Conservation (phyloP, 2,797 vertebrate species). For the Columba guinea region DNA sequence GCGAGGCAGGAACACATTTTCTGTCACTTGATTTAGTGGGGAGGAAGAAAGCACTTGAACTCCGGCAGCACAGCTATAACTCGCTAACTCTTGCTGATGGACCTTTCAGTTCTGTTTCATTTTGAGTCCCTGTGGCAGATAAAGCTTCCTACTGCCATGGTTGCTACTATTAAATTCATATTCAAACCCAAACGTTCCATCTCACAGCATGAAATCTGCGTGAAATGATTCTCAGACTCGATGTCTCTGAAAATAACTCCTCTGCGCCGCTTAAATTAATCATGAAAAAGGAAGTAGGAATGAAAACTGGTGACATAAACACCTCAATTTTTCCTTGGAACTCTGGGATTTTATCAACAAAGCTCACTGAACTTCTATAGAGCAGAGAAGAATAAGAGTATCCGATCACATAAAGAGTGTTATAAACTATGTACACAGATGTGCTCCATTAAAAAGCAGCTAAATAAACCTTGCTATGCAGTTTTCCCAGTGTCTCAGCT, state of each 20-base stretch:
- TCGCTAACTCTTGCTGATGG: not conserved
- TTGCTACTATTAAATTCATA: slow-evolving; percentile 44
- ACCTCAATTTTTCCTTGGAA: not conserved
- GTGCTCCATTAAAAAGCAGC: not conserved
- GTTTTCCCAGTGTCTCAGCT: not conserved
- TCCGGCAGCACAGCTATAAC: not conserved
- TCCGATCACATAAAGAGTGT: not conserved
- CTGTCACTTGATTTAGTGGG: not conserved
- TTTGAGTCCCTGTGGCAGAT: slow-evolving; percentile 9
- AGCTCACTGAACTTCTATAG: not conserved
- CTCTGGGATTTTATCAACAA: not conserved
- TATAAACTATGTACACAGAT: not conserved
- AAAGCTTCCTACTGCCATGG: slow-evolving; percentile 1
- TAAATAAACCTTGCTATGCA: not conserved
- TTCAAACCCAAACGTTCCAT: slow-evolving; percentile 37
- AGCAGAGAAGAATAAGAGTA: not conserved
- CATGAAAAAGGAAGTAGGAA: not conserved
- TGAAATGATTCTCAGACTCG: not conserved
- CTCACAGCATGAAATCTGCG: slow-evolving; percentile 19
- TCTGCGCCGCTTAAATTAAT: not conserved
- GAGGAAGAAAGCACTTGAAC: not conserved
- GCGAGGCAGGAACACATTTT: not conserved
- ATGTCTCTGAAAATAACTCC: slow-evolving; percentile 20
- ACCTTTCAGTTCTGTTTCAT: not conserved
- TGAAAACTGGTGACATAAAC: not conserved